Evolutionary conservation across 2,113 vertebrate genomes (phyloP).

Genomic region (Prionailurus bengalensis): DNA sequence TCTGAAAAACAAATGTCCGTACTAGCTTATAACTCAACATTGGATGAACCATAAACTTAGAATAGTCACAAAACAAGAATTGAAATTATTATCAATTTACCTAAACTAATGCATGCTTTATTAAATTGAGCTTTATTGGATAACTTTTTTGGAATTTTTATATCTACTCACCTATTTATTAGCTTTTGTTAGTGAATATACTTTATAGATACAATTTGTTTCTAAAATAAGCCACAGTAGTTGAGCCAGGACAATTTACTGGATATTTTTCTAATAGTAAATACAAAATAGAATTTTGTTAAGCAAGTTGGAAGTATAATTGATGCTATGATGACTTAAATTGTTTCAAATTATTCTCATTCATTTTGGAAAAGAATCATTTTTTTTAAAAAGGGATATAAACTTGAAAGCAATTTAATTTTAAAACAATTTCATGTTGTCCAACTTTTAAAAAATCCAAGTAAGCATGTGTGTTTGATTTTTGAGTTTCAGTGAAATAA

Average conservation of each 20-base stretch:
- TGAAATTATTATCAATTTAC: conserved; percentile 82
- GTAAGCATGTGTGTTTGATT: conserved; percentile 56
- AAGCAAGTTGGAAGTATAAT: conserved; percentile 31
- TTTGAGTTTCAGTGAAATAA: conserved; percentile 80
- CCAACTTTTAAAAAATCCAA: conserved; percentile 68
- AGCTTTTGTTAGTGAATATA: background rate
- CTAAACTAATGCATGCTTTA: conserved; percentile 91
- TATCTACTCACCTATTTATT: background rate
- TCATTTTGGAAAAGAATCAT: conserved; percentile 10
- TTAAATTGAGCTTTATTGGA: conserved; percentile 84
- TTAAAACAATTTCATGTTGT: conserved; percentile 55
- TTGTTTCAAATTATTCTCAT: conserved; percentile 47
- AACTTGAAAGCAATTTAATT: conserved; percentile 61
- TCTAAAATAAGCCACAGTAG: conserved; percentile 44
- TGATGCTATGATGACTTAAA: background rate
- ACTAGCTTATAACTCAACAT: conserved; percentile 89
- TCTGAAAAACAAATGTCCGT: conserved; percentile 82
- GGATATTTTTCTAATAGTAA: conserved; percentile 50
- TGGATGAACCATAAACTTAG: conserved; percentile 83
- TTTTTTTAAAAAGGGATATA: background rate
- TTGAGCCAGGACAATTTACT: conserved; percentile 15
- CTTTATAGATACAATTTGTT: conserved; percentile 19
- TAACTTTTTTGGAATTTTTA: conserved; percentile 58
- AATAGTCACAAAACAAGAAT: conserved; percentile 86
- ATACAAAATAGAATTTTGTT: conserved; percentile 41